A percentile compares a stretch with the other conserved stretches of the same genome.
Conservation (phyloP, 92 coral and sea anemone species). For the Paragorgia papillata region DNA sequence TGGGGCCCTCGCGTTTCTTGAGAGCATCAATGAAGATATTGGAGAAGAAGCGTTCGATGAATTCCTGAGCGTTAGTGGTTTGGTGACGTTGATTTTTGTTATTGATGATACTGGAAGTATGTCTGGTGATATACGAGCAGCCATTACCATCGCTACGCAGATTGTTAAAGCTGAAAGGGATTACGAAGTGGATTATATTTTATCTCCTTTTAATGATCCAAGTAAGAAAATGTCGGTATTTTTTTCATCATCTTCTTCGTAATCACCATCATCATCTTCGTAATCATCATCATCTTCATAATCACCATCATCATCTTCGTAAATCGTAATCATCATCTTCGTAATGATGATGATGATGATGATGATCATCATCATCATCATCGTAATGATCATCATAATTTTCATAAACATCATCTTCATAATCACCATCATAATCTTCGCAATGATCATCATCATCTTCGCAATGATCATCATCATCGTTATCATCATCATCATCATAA, state of each 20-base stretch:
- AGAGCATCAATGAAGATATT: background rate
- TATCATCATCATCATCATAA: too few species aligned
- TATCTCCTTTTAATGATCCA: slow-evolving; percentile 67
- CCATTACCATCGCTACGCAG: slow-evolving; percentile 40
- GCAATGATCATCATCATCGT: too few species aligned
- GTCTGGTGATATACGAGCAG: slow-evolving; percentile 53
- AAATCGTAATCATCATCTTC: slow-evolving; percentile 7
- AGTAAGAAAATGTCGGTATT: slow-evolving; percentile 22
- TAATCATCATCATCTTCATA: slow-evolving; percentile 1
- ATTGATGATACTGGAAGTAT: slow-evolving; percentile 72
- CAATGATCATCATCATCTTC: too few species aligned
- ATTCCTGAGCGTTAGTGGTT: slow-evolving; percentile 29
- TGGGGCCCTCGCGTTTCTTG: background rate
- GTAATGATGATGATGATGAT: background rate
- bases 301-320: background rate
- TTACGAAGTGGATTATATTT: slow-evolving; percentile 32
- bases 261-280: slow-evolving; percentile 11
- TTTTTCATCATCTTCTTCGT: background rate
- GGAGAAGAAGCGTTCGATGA: slow-evolving; percentile 14
- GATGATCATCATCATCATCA: too few species aligned
- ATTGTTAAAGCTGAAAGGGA: slow-evolving; percentile 47
- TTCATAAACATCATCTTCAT: too few species aligned
- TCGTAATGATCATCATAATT: too few species aligned
- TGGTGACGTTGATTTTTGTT: slow-evolving; percentile 57
- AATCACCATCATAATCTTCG: too few species aligned